Evolutionary conservation across 1,140 invertebrate genomes (phyloP).

Genomic region (Epicauta chinensis): DNA sequence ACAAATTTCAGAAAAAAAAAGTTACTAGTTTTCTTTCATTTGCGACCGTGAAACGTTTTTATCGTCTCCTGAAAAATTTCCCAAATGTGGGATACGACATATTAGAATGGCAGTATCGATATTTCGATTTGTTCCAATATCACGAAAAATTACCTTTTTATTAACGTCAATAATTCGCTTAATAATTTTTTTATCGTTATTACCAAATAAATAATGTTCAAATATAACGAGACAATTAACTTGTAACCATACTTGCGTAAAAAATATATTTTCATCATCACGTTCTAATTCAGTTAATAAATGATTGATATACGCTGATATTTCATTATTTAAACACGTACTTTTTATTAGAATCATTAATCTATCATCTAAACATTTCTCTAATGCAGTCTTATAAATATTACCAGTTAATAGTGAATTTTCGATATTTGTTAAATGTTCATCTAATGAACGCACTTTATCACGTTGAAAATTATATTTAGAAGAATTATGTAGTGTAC

Average conservation of each 20-base stretch:
- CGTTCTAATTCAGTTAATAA: constrained; percentile 58
- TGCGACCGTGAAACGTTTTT: too few relatives aligned
- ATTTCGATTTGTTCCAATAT: too few relatives aligned
- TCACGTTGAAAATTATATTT: constrained; percentile 54
- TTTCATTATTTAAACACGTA: constrained; percentile 60
- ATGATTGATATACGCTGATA: constrained; percentile 63
- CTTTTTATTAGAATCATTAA: constrained; percentile 55
- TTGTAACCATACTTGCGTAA: constrained; percentile 61
- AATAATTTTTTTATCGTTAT: constrained; percentile 70
- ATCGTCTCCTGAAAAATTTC: too few relatives aligned
- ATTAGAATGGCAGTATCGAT: too few relatives aligned
- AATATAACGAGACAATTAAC: constrained; percentile 67
- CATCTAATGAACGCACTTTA: constrained; percentile 58
- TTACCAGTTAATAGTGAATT: constrained; percentile 53
- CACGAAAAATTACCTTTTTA: too few relatives aligned
- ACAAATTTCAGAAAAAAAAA: too few relatives aligned
- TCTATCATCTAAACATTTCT: constrained; percentile 59
- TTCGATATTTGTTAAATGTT: constrained; percentile 59
- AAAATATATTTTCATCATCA: constrained; percentile 49
- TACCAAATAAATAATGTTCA: constrained; percentile 67
- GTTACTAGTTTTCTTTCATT: too few relatives aligned
- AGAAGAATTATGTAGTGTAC: constrained; percentile 58
- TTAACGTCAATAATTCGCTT: constrained; percentile 66
- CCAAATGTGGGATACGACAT: too few relatives aligned
- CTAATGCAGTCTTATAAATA: constrained; percentile 56